Base-by-base conservation (phyloP, 2,113 vertebrate species). In the Illadopsis cleaveri region DNA sequence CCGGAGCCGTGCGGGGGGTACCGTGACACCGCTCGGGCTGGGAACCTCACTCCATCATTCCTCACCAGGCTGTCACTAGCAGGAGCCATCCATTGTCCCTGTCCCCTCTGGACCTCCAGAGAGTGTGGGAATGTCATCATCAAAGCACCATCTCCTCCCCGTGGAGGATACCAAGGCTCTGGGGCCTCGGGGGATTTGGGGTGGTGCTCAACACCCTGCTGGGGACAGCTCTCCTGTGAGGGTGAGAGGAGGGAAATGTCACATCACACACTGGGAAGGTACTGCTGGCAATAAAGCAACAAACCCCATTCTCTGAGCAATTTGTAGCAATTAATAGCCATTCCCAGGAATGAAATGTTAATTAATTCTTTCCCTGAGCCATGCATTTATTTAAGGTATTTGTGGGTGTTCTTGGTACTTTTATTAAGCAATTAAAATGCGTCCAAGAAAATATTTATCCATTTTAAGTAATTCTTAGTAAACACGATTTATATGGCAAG, bases 361-460 rank as follows among this genome's bases (percentile, higher is more conserved):
- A 97, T 97, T 96, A 96, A 97, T 97, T 96, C 92, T 51, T 93
- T 94, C 89, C 42, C 10, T 53, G 50, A 97, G 92, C 96, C 89
- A 60, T 57, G 68, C 88, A 50, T 96, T 94, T 97, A 68, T 96
- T 97, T 94, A 86, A 97, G 93, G 95, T 90, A 94, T 94, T 95
- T 96, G 94, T 91, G 92, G 75, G 91, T 82, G 89, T 94, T 95
- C 94, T 93, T 47, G 56, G 58, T 85, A 24, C 93, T 96, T 97
- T 97, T 96, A 96, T 96, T 65, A 91, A 96, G 95, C 92, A 93
- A 94, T 94, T 96, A 93, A 94, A 96, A 96, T 40, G 66, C 91
- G 3, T 86, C 94, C 91, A 89, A 86, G 91, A 95, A 97, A 97
- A 97, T 96, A 97, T 96, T 96, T 95, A 96, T 96, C 95, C 83